phyloP scores from a whole-genome alignment of 2,113 vertebrate genomes.

The Phalacrocorax pelagicus region DNA sequence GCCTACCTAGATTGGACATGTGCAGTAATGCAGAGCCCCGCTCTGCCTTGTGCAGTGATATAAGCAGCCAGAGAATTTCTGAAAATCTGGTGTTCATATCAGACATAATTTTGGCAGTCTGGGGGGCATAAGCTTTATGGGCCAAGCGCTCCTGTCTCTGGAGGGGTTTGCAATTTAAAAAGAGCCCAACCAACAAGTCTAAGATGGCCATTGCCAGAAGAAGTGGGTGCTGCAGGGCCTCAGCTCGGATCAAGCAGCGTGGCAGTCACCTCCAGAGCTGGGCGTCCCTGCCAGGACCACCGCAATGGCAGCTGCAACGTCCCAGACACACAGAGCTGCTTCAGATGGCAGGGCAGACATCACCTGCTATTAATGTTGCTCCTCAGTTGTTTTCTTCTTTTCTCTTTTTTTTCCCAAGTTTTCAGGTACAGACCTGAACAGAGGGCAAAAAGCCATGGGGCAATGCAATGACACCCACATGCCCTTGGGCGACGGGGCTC shows the following conservation, averaged over 20 bases:
- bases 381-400: neutral
- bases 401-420: neutral
- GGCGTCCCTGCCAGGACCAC: accelerated
- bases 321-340: neutral
- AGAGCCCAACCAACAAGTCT: neutral
- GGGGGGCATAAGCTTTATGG: neutral
- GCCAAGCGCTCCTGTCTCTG: neutral
- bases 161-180: neutral
- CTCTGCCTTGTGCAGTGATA: neutral
- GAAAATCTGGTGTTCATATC: neutral
- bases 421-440: neutral
- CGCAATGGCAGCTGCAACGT: accelerated
- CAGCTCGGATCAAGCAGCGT: neutral
- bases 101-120: accelerated
- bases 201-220: neutral
- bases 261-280: neutral
- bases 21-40: neutral
- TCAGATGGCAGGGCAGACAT: neutral
- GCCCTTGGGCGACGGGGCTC: accelerated
- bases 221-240: neutral
- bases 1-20: neutral
- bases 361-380: accelerated
- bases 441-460: neutral
- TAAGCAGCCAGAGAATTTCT: neutral
- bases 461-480: accelerated